Base-by-base conservation (phyloP, 2,888 invertebrate species). In the Erebia ligea region DNA sequence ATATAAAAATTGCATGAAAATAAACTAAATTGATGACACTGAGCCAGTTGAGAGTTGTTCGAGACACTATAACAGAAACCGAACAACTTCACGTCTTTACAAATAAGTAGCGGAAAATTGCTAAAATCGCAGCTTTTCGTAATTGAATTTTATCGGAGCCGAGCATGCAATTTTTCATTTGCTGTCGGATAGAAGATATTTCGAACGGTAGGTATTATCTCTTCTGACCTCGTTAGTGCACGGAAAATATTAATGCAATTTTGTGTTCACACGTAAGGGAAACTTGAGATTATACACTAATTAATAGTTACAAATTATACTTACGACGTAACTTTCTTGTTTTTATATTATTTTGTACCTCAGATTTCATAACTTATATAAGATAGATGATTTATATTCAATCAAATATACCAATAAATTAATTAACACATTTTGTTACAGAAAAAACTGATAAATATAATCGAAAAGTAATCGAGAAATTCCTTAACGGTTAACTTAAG, bases 141-240 rank as follows among this genome's bases (percentile, higher is more conserved):
- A 70, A 70, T 70, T 66, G 57, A 61, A 70, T 70, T 70, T 66
- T 21, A 42, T 62, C 48, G 62, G 48, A 42, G 61, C 52, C 59
- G 57, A 66, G 52, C 54, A 66, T 66, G 64, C 70, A 50, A 70
- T 70, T 70, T 70, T 66, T 66, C 70, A 70, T 70, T 66, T 70
- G 59, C 70, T 34, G 66, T 59, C 19, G 69, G 10, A 42, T 45
- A 45, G 48, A 21, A 62, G 21, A 62, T 62, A 48, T 48, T 62
- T 48, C 62, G 48, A 45, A 45, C 62, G 11, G 21, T 25, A 15
- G 8, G 21, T 62, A 45, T 62, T 62, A 62, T 62, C 62, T 62
- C 21, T 45, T 48, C 48, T 13, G 62, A 62, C n/a, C 42, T 61
- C 62, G 62, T 62, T 62, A 62, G 45, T 48, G 21, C 62, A 62